Base-by-base conservation (phyloP, 2,888 invertebrate species). In the Bellardia pandia region DNA sequence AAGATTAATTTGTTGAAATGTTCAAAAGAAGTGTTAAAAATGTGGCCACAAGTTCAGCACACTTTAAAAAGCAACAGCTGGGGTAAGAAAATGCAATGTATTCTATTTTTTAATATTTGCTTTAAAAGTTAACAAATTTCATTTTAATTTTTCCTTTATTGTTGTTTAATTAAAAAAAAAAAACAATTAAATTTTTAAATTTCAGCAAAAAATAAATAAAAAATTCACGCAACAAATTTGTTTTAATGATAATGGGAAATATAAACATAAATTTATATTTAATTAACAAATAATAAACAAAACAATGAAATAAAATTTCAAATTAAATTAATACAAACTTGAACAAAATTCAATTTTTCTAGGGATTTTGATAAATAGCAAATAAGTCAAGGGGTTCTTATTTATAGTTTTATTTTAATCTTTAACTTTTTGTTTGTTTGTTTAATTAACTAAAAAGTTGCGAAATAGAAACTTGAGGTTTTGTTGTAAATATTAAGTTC, bases 31-130 rank as follows among this genome's bases (percentile, higher is more conserved):
- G 13, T 53, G 75, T 68, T 75, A 13, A 66, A 68, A 86, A 77
- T 60, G 8, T 56, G 79, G 82, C 82, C 81, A 68, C 84, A 80
- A 84, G 78, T 76, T 81, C 53, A 86, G 86, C 88, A 82, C 85
- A 81, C 84, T 71, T 78, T 85, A 66, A 62, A 74, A 74, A 81
- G 68, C 58, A 14, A 42, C 45, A 23, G 42, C 58, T 75, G 72
- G 71, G 13, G 16, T 51, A 23, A 48, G 23, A 75, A 16, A 51
- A 13, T 60, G 4, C 7, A 23, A 37, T 37, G 53, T 40, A 7
- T 33, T 42, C 53, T 53, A 37, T 13, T 69, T 68, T 58, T 51
- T 3, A 56, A 37, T 11, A 11, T 45, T 45, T 45, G 11, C 23
- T 6, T n/a, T 23, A 14, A n/a, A 42, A 74, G 33, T 58, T 45